These are phyloP conservation scores for Mormyrops boulengeri DNA, from an alignment of 2,797 vertebrate species.

Conservation along the genomic window DNA sequence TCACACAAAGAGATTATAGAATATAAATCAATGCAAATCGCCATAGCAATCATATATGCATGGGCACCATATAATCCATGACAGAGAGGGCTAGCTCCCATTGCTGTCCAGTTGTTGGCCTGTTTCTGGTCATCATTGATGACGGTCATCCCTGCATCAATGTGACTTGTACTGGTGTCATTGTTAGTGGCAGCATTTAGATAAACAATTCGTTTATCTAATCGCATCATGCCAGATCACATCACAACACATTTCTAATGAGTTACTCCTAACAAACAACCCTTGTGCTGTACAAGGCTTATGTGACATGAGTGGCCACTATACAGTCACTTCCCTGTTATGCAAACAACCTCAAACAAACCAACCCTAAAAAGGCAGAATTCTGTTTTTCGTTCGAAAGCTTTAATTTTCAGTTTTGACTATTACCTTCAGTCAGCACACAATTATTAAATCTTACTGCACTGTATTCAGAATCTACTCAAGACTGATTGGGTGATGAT, in stretches of 20 bases:
- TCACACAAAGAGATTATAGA: not conserved
- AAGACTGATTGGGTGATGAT: not conserved
- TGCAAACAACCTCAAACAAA: not conserved
- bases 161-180: not conserved
- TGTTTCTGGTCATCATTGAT: not conserved
- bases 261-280: not conserved
- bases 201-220: not conserved
- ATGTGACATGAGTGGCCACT: not conserved
- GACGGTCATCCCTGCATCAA: not conserved
- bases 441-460: not conserved
- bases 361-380: not conserved
- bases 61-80: not conserved
- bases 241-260: not conserved
- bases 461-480: not conserved
- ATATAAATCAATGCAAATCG: not conserved
- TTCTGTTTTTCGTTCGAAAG: not conserved
- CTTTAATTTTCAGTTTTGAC: not conserved
- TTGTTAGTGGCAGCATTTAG: not conserved
- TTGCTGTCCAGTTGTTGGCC: not conserved
- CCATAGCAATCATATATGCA: not conserved
- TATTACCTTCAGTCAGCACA: not conserved
- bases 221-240: not conserved
- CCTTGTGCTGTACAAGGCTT: not conserved
- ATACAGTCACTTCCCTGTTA: not conserved
- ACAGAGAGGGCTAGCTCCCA: not conserved